Conservation (phyloP, 2,113 vertebrate genomes). For the Dendropsophus ebraccatus region DNA sequence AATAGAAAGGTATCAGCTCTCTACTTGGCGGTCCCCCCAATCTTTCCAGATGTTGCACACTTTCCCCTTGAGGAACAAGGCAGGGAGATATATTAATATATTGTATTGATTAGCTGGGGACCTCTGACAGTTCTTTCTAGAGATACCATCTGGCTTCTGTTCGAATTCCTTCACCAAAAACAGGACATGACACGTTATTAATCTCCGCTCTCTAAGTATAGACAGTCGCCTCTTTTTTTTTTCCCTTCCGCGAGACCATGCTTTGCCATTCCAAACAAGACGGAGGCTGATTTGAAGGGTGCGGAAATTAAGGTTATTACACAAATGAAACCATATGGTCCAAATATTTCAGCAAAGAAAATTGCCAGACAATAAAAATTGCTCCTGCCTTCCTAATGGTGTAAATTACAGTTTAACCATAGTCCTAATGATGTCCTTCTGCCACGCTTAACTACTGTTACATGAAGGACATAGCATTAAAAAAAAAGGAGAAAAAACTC, state of each 20-base stretch:
- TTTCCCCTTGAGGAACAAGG: conserved; percentile 87
- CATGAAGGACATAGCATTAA: conserved; percentile 99
- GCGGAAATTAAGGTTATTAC: conserved; percentile 99
- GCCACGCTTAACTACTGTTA: conserved; percentile 99
- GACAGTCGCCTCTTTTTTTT: conserved; percentile 77
- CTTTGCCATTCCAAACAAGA: conserved; percentile 85
- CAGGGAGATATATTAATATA: conserved; percentile 99
- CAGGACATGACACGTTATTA: conserved; percentile 99
- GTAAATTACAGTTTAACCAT: conserved; percentile 99
- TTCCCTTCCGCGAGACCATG: conserved; percentile 78
- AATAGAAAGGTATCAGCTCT: conserved; percentile 70
- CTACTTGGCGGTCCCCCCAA: conserved; percentile 76
- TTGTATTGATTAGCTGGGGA: conserved; percentile 99
- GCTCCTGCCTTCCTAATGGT: conserved; percentile 99
- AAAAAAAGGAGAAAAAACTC: conserved; percentile 88
- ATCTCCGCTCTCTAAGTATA: conserved; percentile 93
- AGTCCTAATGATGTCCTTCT: conserved; percentile 99
- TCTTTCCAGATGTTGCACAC: conserved; percentile 96
- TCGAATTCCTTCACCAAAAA: conserved; percentile 99
- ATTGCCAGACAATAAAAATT: conserved; percentile 99
- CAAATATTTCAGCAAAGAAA: conserved; percentile 99
- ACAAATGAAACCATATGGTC: conserved; percentile 99
- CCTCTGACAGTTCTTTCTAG: conserved; percentile 99
- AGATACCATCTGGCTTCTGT: conserved; percentile 99
- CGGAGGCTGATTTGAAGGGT: conserved; percentile 96